Base-by-base conservation (phyloP, 2,888 invertebrate species). In the Ophion slaviceki region DNA sequence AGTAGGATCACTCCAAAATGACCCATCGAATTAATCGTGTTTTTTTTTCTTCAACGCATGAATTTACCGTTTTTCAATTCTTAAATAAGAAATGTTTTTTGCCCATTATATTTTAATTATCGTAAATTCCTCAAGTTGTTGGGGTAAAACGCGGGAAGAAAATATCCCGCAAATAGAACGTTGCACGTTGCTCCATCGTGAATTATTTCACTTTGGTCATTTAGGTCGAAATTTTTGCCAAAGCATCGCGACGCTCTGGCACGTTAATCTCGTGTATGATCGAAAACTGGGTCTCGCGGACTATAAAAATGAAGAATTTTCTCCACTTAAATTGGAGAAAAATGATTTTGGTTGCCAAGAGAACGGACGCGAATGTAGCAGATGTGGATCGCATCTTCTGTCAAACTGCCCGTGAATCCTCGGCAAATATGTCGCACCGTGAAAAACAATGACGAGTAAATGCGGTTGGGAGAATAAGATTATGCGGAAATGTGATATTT, bases 361-460 rank as follows among this genome's bases (percentile, higher is more conserved):
- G 6, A 72, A 66, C 32, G 64, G 61, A 74, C 70, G 74, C 70
- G 80, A 64, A 74, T 57, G 47, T 67, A 17, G 11, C 62, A 61
- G 40, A 17, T 17, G 67, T 20, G n/a, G 66, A 59, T 75, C 64
- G 68, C 77, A 59, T 67, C 59, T 83, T 75, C 45, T 83, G 81
- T 80, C 80, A 81, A 70, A 32, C 62, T 87, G 87, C 85, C 85
- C 81, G 24, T 61, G 61, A 83, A 77, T 57, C 70, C 57, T 74
- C 77, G 85, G 74, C 80, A 80, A 20, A 40, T 62, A 5, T 75
- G 36, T 40, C 10, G 20, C n/a, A 72, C 47, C 11, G 74, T 47
- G 53, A 67, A 80, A 71, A 80, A 78, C 77, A 57, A 82, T 68
- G 53, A 59, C 24, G 40, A 61, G 14, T 59, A 17, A 59, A 59